A percentile compares a stretch with the other conserved stretches of the same genome.
These are phyloP conservation scores for Eilema caniola DNA, from an alignment of 2,888 invertebrate genomes.

Conservation along the genomic window DNA sequence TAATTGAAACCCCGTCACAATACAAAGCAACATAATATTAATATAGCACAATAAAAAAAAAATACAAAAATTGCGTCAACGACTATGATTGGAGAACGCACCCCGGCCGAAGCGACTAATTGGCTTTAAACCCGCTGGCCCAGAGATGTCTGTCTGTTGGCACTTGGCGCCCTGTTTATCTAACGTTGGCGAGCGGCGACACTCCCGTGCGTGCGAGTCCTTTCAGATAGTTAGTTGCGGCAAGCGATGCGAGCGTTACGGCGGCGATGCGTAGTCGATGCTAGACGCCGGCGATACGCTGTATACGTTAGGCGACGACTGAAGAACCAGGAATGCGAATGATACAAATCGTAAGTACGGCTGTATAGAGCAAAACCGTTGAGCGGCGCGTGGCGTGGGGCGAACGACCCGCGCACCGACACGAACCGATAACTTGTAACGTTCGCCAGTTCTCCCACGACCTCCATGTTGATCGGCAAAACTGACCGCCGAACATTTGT, in stretches of 20 bases:
- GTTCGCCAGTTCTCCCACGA: constrained; percentile 25
- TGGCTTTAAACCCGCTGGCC: constrained; percentile 13
- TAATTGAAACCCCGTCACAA: constrained; percentile 35
- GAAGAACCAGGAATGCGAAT: constrained; percentile 60
- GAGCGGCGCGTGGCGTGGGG: constrained; percentile 43
- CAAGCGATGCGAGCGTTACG: constrained; percentile 62
- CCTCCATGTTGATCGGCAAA: constrained; percentile 34
- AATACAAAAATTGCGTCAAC: constrained; percentile 7
- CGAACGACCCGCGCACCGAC: constrained; percentile 15
- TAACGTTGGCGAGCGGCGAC: constrained; percentile 67
- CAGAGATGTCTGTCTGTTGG: not conserved
- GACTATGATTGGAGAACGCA: constrained; percentile 12
- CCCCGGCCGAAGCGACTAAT: constrained; percentile 19
- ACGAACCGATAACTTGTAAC: constrained; percentile 13
- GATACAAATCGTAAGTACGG: constrained; percentile 75
- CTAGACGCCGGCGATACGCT: constrained; percentile 63
- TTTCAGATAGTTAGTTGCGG: constrained; percentile 80
- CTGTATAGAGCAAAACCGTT: constrained; percentile 52
- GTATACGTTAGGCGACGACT: constrained; percentile 73
- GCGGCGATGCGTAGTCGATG: constrained; percentile 73
- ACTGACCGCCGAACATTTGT: constrained; percentile 19
- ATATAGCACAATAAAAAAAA: not conserved
- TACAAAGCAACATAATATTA: constrained; percentile 33
- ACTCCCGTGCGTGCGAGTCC: constrained; percentile 76
- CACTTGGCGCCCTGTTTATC: constrained; percentile 17